These are phyloP conservation scores for Etheostoma perlongum DNA, from an alignment of 2,797 vertebrate species.

Conservation along the genomic window DNA sequence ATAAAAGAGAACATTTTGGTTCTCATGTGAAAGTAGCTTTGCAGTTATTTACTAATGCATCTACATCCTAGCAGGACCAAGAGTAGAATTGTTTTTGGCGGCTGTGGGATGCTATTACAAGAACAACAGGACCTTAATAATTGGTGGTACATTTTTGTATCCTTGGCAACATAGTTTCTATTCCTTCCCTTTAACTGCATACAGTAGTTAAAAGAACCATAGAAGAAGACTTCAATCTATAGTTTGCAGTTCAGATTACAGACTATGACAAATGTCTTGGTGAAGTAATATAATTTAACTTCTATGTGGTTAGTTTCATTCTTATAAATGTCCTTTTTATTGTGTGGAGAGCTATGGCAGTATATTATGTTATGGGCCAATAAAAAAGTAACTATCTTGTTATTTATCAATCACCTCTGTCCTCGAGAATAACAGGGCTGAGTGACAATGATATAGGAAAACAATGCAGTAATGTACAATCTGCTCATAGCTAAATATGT, in stretches of 20 bases:
- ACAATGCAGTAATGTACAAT: not conserved
- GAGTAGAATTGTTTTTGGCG: not conserved
- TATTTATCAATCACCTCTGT: slow-evolving; percentile 21
- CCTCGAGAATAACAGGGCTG: not conserved
- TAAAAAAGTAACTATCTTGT: slow-evolving; percentile 11
- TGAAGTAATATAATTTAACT: not conserved
- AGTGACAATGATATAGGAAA: slow-evolving; percentile 3
- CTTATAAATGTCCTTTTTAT: not conserved
- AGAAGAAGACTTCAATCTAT: slow-evolving; percentile 9
- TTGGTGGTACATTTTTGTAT: not conserved
- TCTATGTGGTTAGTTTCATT: slow-evolving; percentile 7
- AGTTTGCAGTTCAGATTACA: not conserved
- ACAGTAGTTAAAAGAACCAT: not conserved
- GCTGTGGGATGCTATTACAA: not conserved
- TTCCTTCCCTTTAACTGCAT: not conserved
- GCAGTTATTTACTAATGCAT: not conserved
- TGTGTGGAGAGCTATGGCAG: not conserved
- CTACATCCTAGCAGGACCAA: not conserved
- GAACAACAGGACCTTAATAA: not conserved
- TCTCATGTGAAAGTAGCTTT: not conserved
- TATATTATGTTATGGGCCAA: not conserved
- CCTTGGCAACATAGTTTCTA: not conserved
- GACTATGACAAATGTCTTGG: not conserved
- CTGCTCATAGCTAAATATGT: slow-evolving; percentile 2
- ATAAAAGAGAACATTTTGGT: not conserved